Conservation (phyloP, 1,140 invertebrate genomes). For the Drosophila orena region DNA sequence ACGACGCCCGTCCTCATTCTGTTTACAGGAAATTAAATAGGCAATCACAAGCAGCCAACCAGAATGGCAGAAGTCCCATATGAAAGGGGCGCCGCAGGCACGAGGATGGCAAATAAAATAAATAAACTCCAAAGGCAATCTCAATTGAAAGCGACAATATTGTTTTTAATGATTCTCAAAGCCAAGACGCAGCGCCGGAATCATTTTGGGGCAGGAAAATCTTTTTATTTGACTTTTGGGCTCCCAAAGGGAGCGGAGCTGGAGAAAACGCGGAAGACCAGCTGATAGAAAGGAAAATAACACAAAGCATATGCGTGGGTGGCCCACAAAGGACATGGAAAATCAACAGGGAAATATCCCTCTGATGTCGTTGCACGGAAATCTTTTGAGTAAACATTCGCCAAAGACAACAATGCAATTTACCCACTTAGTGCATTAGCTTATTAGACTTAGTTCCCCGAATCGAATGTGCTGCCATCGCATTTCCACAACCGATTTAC, state of each 20-base stretch:
- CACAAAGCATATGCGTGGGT: conserved; percentile 69
- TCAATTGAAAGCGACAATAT: conserved; percentile 74
- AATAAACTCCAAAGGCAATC: conserved; percentile 61
- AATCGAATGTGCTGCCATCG: background rate
- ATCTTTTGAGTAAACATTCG: conserved; percentile 19
- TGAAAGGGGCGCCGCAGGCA: conserved; percentile 4
- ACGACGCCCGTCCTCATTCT: background rate
- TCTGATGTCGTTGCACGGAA: background rate
- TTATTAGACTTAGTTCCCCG: conserved; percentile 48
- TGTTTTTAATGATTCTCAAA: conserved; percentile 77
- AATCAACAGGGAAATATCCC: conserved; percentile 12
- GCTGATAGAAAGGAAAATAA: conserved; percentile 29
- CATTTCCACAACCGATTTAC: conserved; percentile 40
- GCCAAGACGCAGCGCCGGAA: conserved; percentile 36
- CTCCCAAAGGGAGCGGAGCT: conserved; percentile 32
- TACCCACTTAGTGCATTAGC: conserved; percentile 42
- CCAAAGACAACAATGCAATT: conserved; percentile 29
- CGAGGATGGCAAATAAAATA: conserved; percentile 60
- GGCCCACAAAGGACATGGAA: conserved; percentile 54
- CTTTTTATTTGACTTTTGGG: conserved; percentile 64
- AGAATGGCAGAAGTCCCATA: conserved; percentile 18
- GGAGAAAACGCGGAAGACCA: conserved; percentile 27
- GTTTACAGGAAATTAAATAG: conserved; percentile 44
- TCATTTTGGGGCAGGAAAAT: conserved; percentile 40
- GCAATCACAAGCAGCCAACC: conserved; percentile 38